Percentiles rank a stretch among this genome's conserved stretches.
These are phyloP conservation scores for Epizoanthus illoricatus DNA, from an alignment of 92 coral and sea anemone genomes.

Conservation along the genomic window DNA sequence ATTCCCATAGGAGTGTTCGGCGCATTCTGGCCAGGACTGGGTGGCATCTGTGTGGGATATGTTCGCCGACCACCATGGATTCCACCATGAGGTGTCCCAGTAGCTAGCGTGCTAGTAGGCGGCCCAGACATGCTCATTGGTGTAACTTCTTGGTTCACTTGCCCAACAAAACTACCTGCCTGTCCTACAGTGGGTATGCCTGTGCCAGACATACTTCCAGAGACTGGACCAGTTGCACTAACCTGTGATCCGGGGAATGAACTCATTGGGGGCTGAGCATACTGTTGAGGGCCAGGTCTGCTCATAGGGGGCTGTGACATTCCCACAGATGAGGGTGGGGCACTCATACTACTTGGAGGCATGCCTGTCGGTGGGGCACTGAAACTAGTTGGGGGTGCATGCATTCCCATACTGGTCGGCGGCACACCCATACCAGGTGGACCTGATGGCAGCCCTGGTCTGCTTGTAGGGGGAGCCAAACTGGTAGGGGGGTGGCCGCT, in stretches of 20 bases:
- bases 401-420: constrained; percentile 44
- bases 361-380: constrained; percentile 42
- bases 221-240: constrained; percentile 55
- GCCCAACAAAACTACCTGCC: constrained; percentile 54
- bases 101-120: not conserved
- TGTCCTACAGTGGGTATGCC: constrained; percentile 18
- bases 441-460: constrained; percentile 15
- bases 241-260: constrained; percentile 79
- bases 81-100: constrained; percentile 57
- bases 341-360: constrained; percentile 39
- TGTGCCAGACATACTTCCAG: constrained; percentile 28
- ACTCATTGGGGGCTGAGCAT: constrained; percentile 55
- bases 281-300: constrained; percentile 58
- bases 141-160: constrained; percentile 47
- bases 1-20: constrained; percentile 43
- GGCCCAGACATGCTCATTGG: constrained; percentile 49
- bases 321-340: constrained; percentile 53
- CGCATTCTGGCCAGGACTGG: constrained; percentile 52
- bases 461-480: constrained; percentile 34
- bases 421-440: constrained; percentile 33
- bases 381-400: constrained; percentile 50
- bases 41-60: constrained; percentile 63
- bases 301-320: constrained; percentile 53
- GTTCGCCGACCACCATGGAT: constrained; percentile 62
- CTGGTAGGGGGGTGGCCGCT: constrained; percentile 24